These are phyloP conservation scores for Masnerella sp. DNA, from an alignment of 2,888 invertebrate genomes.

Conservation along the genomic window DNA sequence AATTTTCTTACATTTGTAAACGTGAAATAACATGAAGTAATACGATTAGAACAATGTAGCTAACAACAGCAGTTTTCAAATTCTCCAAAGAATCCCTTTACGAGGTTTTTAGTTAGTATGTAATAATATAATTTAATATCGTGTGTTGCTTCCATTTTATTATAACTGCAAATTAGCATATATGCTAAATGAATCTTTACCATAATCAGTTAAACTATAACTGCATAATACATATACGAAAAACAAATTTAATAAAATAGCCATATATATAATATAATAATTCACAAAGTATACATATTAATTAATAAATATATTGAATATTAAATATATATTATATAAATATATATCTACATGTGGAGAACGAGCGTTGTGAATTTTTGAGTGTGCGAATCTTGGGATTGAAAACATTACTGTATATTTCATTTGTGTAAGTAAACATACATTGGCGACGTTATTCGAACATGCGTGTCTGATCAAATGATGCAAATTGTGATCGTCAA, in stretches of 20 bases:
- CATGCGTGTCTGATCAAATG: conserved; percentile 23
- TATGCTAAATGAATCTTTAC: conserved; percentile 64
- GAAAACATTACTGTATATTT: conserved; percentile 3
- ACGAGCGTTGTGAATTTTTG: background rate
- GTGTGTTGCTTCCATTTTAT: conserved; percentile 73
- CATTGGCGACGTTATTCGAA: conserved; percentile 22
- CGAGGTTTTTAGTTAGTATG: conserved; percentile 70
- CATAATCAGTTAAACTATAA: conserved; percentile 63
- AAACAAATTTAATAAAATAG: conserved; percentile 61
- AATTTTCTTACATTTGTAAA: no score
- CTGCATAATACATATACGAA: conserved; percentile 56
- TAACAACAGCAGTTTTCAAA: conserved; percentile 65
- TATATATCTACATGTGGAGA: conserved; percentile 18
- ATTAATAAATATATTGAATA: conserved; percentile 36
- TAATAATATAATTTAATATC: conserved; percentile 68
- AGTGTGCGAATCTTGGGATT: conserved; percentile 9
- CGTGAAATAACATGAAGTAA: conserved; percentile 4
- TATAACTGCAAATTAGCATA: conserved; percentile 69
- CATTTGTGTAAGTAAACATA: background rate
- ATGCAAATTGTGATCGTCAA: conserved; percentile 63
- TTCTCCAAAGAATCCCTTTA: conserved; percentile 73
- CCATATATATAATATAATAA: conserved; percentile 59
- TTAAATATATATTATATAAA: conserved; percentile 26
- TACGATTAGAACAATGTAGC: conserved; percentile 36
- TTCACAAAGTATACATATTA: conserved; percentile 49